Evolutionary conservation across 2,113 vertebrate species (phyloP), one percentile per base, ranked within the genome.

Genomic region (Microcebus lehilahytsara): DNA sequence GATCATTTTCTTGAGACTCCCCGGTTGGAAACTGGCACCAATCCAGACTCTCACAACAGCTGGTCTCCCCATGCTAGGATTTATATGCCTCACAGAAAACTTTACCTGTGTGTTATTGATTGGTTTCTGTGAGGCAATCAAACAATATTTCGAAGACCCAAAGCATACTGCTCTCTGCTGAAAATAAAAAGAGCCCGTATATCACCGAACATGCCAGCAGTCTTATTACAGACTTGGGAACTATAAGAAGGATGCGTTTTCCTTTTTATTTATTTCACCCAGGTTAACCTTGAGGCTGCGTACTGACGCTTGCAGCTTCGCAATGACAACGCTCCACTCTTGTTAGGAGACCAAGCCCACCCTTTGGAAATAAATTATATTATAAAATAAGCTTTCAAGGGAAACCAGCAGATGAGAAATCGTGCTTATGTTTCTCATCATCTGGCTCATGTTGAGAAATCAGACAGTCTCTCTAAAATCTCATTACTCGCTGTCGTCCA

Each of bases 91-190:
- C 25, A 46, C 84, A 60, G 72, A 96, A 96, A 89, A 94, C 86
- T 95, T 95, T 96, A 98, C 97, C 97, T 98, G 94, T 27, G 42
- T 89, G 81, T 96, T 97, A 96, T 97, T 96, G 98, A 98, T 97
- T 96, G 94, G 85, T 85, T 96, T 98, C 95, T 85, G 79, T 66
- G 72, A 97, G 89, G 90, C 97, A 85, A 85, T 97, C 92, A 96
- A 91, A 95, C 71, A 92, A 1, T 64, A 96, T 93, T 95, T 89
- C 0, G 1, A 95, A 96, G 96, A 95, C 94, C 56, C 67, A 88
- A 72, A 93, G 85, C 74, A 40, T 30, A 89, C 77, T 94, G 90
- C 95, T 95, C 34, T 94, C 96, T 92, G 93, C 95, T 19, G 78
- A 92, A 93, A 91, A 96, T 71, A 62, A 95, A 96, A 95, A 96